Conservation (phyloP, 2,888 invertebrate genomes). For the Abscondita cerata region DNA sequence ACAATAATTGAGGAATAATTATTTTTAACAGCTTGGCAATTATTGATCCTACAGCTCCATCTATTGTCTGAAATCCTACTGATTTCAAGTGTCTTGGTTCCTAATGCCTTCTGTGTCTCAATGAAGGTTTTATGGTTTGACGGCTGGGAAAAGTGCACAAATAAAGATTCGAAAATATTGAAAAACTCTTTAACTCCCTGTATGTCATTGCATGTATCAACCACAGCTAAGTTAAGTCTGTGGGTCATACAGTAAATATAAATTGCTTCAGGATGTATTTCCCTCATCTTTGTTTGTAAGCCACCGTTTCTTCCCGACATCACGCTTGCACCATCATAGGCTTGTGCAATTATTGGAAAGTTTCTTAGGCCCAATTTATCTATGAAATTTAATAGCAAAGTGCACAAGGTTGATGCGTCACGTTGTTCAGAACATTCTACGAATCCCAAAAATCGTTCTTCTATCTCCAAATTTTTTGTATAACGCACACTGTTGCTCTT, state of each 20-base stretch:
- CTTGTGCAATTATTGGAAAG: slow-evolving; percentile 7
- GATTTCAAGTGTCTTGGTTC: too few species aligned
- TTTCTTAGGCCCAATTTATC: slow-evolving; percentile 8
- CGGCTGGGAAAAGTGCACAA: too few species aligned
- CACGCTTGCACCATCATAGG: slow-evolving; percentile 13
- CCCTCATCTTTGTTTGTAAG: slow-evolving; percentile 9
- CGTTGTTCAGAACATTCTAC: slow-evolving; percentile 6
- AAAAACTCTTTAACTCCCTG: slow-evolving; percentile 9
- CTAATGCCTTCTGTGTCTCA: too few species aligned
- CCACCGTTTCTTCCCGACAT: slow-evolving; percentile 8
- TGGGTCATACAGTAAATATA: slow-evolving; percentile 10
- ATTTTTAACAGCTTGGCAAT: too few species aligned
- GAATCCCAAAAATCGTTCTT: slow-evolving; percentile 12
- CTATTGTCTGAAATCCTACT: background rate
- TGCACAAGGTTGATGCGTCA: slow-evolving; percentile 3
- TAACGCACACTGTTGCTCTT: slow-evolving; percentile 12
- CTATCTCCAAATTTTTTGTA: background rate
- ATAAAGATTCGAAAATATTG: too few species aligned
- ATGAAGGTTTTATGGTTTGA: background rate
- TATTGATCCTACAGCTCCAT: background rate
- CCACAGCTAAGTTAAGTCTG: slow-evolving; percentile 10
- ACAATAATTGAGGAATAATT: too few species aligned
- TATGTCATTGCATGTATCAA: slow-evolving; percentile 6
- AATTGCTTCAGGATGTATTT: slow-evolving; percentile 3
- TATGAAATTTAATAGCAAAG: background rate